Evolutionary conservation across 2,113 vertebrate species (phyloP).

Genomic region (Lethenteron reissneri): DNA sequence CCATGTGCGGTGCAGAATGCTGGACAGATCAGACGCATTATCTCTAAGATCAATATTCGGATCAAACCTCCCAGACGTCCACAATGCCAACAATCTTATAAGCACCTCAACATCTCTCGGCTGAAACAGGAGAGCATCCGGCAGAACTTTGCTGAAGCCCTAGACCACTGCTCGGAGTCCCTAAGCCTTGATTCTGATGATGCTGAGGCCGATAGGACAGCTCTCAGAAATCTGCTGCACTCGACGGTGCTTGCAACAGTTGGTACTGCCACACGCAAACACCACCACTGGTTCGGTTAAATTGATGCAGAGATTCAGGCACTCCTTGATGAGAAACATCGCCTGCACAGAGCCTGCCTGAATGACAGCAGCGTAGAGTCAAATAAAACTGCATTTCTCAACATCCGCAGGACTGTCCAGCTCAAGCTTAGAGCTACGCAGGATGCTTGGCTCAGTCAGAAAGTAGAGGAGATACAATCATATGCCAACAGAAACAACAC

Average conservation of each 20-base stretch:
- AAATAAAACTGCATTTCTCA: background rate
- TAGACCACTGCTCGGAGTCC: background rate
- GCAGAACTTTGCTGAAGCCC: background rate
- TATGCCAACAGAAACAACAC: background rate
- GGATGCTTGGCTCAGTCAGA: background rate
- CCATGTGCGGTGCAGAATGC: background rate
- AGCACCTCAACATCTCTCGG: background rate
- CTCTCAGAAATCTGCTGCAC: background rate
- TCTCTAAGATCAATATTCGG: background rate
- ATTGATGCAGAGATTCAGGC: background rate
- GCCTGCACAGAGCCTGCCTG: background rate
- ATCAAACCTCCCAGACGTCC: background rate
- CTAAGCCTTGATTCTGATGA: background rate
- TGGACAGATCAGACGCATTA: background rate
- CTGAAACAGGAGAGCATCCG: background rate
- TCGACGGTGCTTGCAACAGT: background rate
- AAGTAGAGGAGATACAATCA: conserved; percentile 1
- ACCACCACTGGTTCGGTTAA: background rate
- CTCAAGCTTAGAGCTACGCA: background rate
- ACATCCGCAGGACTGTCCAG: background rate
- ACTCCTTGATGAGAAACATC: background rate
- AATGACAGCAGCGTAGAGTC: background rate
- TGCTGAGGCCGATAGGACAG: background rate
- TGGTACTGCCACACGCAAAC: background rate
- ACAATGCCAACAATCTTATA: background rate